phyloP scores from a whole-genome alignment of 2,113 vertebrate genomes.

The Tympanuchus pallidicinctus region DNA sequence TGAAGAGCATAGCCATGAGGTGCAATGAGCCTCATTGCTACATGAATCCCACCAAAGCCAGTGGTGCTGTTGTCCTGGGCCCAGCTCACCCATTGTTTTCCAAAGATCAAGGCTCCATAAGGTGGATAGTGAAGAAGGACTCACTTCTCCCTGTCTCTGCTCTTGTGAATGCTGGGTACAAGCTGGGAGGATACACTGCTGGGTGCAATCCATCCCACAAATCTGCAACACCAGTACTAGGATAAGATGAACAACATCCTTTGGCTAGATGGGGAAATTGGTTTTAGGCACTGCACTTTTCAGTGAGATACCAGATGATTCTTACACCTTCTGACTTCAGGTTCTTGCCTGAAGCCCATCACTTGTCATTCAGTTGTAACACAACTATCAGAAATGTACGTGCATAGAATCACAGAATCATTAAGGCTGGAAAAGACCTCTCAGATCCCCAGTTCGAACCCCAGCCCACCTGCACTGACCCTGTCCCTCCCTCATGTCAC shows the following conservation, averaged over 20 bases:
- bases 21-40: neutral
- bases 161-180: neutral
- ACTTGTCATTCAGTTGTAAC: neutral
- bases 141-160: neutral
- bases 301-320: neutral
- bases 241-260: neutral
- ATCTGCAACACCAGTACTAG: neutral
- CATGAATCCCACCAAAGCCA: neutral
- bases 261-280: neutral
- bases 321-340: neutral
- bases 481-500: too few relatives aligned
- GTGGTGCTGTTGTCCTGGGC: neutral
- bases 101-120: neutral
- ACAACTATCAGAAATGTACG: neutral
- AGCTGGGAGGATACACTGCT: neutral
- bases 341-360: neutral
- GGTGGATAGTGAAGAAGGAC: rapidly evolving
- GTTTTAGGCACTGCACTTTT: neutral
- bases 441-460: too few relatives aligned
- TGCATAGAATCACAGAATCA: too few relatives aligned
- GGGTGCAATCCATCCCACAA: neutral
- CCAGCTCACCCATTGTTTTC: rapidly evolving
- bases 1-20: neutral
- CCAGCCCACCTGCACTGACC: too few relatives aligned
- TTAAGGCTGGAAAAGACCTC: too few relatives aligned